A percentile compares a stretch with the other conserved stretches of the same genome.
Conservation (phyloP, 2,888 invertebrate genomes). For the Caradrina clavipalpis region DNA sequence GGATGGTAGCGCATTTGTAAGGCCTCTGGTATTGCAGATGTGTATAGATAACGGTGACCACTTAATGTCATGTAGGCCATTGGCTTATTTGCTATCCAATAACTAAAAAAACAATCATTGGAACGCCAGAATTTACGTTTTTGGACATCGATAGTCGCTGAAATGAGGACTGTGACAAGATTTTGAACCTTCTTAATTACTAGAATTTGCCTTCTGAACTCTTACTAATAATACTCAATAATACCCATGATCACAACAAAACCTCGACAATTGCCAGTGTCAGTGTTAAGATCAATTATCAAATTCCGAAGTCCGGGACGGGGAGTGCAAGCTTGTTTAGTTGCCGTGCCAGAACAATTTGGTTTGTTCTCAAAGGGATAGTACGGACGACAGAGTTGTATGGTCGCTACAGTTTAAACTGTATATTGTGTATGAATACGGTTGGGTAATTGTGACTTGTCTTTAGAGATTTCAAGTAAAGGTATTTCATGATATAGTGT, state of each 20-base stretch:
- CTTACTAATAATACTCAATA: no score
- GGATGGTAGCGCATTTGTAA: no score
- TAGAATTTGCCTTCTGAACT: no score
- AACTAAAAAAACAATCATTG: no score
- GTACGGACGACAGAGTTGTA: constrained; percentile 33
- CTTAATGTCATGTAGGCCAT: no score
- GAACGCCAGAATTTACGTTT: no score
- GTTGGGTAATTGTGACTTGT: constrained; percentile 47
- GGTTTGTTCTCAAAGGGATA: constrained; percentile 53
- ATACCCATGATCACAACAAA: background rate
- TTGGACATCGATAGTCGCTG: no score
- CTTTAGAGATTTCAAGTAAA: constrained; percentile 35
- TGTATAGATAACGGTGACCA: no score
- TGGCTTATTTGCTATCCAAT: no score
- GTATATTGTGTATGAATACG: constrained; percentile 42
- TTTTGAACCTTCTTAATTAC: no score
- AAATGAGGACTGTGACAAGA: no score
- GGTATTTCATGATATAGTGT: background rate
- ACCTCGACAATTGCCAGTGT: constrained; percentile 40
- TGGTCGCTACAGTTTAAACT: constrained; percentile 41
- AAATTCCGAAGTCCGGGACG: constrained; percentile 49
- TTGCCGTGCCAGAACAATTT: constrained; percentile 60
- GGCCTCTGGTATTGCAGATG: no score
- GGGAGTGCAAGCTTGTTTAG: constrained; percentile 54
- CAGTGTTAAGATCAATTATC: constrained; percentile 74